These are phyloP conservation scores for Dolichallabes microphthalmus DNA, from an alignment of 2,113 vertebrate species.

Conservation along the genomic window DNA sequence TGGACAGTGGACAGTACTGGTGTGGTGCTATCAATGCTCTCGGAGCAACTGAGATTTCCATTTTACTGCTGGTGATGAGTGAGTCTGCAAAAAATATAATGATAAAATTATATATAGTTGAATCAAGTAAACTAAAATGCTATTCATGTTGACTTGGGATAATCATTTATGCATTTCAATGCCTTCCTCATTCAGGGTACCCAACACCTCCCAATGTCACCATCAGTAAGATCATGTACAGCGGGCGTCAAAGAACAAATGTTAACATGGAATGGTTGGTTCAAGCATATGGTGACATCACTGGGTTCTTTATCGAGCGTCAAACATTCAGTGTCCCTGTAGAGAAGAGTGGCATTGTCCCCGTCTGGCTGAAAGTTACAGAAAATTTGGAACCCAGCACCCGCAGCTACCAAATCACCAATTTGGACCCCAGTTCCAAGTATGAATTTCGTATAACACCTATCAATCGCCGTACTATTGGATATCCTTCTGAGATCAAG, in stretches of 20 bases:
- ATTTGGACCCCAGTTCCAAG: conserved; percentile 73
- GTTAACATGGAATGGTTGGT: conserved; percentile 83
- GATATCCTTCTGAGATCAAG: conserved; percentile 81
- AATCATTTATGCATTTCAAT: not conserved
- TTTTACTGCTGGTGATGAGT: conserved; percentile 82
- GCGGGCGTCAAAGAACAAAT: conserved; percentile 72
- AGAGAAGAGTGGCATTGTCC: not conserved
- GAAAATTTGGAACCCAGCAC: conserved; percentile 73
- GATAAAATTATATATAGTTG: not conserved
- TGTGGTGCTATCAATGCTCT: conserved; percentile 81
- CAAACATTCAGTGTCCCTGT: conserved; percentile 56
- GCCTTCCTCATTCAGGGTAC: conserved; percentile 67
- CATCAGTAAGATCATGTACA: conserved; percentile 77
- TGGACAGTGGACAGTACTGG: conserved; percentile 78
- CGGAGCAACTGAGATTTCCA: conserved; percentile 73
- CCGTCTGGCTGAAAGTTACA: conserved; percentile 73
- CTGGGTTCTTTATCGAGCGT: conserved; percentile 81
- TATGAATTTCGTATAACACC: conserved; percentile 83
- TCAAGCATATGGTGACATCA: conserved; percentile 67
- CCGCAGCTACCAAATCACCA: conserved; percentile 71
- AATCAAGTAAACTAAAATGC: not conserved
- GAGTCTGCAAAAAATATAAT: conserved; percentile 50
- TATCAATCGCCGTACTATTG: conserved; percentile 82
- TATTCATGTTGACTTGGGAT: not conserved
- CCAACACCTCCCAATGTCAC: conserved; percentile 84